Evolutionary conservation across 2,797 vertebrate species (phyloP).

Genomic region (Tapirus indicus): DNA sequence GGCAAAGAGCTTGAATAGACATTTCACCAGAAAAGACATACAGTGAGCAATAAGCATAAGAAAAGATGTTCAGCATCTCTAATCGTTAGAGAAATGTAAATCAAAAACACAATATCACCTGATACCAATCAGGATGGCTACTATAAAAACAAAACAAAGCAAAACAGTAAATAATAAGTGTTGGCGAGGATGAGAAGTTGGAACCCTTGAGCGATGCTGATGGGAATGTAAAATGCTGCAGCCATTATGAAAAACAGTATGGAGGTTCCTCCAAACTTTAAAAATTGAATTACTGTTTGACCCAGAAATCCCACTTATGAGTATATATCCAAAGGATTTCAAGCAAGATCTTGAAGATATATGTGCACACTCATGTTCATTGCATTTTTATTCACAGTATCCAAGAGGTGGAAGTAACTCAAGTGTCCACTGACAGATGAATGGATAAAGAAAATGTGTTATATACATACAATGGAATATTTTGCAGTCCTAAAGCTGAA

Average conservation of each 20-base stretch:
- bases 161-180: neutral
- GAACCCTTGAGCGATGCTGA: neutral
- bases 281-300: neutral
- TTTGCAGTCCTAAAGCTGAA: neutral
- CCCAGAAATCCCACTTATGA: no score
- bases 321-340: neutral
- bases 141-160: no score
- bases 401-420: no score
- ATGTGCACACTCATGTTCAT: rapidly evolving
- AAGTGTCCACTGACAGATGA: neutral
- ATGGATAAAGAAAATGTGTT: neutral
- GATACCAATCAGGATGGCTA: neutral
- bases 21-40: neutral
- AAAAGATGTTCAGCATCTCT: neutral
- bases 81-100: neutral
- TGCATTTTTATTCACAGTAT: neutral
- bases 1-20: neutral
- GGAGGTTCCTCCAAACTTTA: neutral
- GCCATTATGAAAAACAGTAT: neutral
- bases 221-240: neutral
- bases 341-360: neutral
- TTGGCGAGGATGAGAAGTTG: rapidly evolving
- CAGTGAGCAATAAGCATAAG: no score
- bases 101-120: neutral
- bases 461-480: neutral